phyloP scores from a whole-genome alignment of 2,888 invertebrate species.

The Flexamia atlantica region DNA sequence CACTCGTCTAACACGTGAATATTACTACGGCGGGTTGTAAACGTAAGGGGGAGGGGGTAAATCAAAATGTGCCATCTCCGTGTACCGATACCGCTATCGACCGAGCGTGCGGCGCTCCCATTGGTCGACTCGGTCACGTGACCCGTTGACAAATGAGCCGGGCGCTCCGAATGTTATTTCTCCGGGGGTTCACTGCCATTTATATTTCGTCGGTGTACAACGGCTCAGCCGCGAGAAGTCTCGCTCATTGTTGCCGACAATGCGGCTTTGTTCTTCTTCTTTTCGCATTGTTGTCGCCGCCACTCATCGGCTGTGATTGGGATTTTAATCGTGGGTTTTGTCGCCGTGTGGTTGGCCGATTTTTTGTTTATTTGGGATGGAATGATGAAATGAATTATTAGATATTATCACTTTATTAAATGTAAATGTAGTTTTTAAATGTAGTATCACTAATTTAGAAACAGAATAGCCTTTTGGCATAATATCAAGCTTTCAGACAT shows the following conservation, averaged over 20 bases:
- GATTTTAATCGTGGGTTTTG: slow-evolving; percentile 23
- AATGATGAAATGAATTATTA: no score
- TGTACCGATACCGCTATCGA: slow-evolving; percentile 55
- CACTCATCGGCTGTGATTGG: slow-evolving; percentile 3
- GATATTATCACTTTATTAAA: no score
- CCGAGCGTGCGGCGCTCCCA: neutral
- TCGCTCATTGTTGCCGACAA: slow-evolving; percentile 30
- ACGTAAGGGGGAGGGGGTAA: slow-evolving; percentile 8
- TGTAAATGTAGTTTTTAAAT: no score
- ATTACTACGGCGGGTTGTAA: neutral
- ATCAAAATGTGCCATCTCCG: slow-evolving; percentile 43
- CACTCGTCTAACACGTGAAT: neutral
- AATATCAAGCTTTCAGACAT: no score
- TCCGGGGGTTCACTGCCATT: slow-evolving; percentile 55
- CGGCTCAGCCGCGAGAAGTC: slow-evolving; percentile 26
- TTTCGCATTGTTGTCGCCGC: slow-evolving; percentile 23
- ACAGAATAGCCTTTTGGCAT: no score
- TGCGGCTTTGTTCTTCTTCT: slow-evolving; percentile 45
- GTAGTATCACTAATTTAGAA: no score
- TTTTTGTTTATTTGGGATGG: no score
- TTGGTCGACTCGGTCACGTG: slow-evolving; percentile 33
- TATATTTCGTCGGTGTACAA: slow-evolving; percentile 52
- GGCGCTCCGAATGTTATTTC: slow-evolving; percentile 49
- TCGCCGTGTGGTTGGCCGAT: no score
- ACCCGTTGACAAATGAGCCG: slow-evolving; percentile 51